Evolutionary conservation across 2,797 vertebrate genomes (phyloP).

Genomic region (Acipenser ruthenus): DNA sequence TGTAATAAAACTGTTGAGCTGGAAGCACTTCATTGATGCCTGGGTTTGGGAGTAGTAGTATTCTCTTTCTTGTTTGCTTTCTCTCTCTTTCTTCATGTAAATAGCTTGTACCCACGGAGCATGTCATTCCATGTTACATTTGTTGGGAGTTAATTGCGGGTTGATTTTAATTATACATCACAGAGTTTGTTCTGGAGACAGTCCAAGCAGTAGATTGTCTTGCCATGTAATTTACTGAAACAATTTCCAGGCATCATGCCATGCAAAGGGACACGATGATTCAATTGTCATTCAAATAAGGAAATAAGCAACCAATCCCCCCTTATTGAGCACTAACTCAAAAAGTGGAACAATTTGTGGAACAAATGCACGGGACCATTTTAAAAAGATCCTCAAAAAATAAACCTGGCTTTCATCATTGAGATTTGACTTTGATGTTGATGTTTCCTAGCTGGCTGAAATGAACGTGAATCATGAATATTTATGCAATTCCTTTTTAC

Average conservation of each 20-base stretch:
- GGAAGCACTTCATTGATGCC: no score
- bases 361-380: neutral
- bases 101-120: neutral
- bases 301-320: constrained; percentile 34
- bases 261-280: constrained; percentile 42
- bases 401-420: constrained; percentile 18
- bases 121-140: neutral
- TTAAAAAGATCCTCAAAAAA: neutral
- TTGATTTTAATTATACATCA: constrained; percentile 62
- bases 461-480: constrained; percentile 35
- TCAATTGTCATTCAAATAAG: constrained; percentile 52
- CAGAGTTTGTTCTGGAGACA: constrained; percentile 57
- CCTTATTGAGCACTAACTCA: neutral
- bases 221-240: constrained; percentile 55
- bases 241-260: constrained; percentile 58
- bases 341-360: neutral
- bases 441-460: constrained; percentile 25
- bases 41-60: no score
- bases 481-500: constrained; percentile 36
- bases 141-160: neutral
- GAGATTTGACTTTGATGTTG: constrained; percentile 20
- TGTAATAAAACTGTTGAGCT: no score
- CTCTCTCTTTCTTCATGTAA: no score
- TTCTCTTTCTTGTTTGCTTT: no score
- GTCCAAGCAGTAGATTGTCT: constrained; percentile 58